Evolutionary conservation across 2,113 vertebrate genomes (phyloP).

Genomic region (Astur gentilis): DNA sequence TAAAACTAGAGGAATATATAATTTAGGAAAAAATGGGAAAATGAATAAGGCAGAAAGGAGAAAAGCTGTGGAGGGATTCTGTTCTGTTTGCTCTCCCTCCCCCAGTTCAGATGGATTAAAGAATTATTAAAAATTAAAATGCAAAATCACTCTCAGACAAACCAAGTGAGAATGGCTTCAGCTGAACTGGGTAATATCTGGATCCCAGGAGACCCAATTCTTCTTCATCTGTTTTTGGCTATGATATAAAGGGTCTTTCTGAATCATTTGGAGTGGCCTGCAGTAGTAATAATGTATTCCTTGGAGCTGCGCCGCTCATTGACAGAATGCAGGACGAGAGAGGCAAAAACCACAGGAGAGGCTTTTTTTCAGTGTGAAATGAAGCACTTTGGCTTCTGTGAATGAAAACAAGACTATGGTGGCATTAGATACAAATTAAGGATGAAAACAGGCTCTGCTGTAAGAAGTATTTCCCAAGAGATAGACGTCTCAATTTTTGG

Average conservation of each 20-base stretch:
- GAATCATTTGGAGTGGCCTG: constrained; percentile 14
- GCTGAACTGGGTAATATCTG: constrained; percentile 9
- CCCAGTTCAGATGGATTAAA: constrained; percentile 23
- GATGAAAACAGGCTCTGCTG: neutral
- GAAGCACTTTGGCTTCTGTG: neutral
- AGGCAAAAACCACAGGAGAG: constrained; percentile 1
- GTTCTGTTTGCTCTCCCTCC: constrained; percentile 4
- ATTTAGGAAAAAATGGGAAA: neutral
- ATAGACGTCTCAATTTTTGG: neutral
- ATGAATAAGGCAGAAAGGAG: neutral
- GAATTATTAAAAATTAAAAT: constrained; percentile 61
- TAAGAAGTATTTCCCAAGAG: neutral
- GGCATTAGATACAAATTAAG: neutral
- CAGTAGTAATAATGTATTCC: constrained; percentile 4
- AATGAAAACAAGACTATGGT: neutral
- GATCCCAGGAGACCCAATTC: neutral
- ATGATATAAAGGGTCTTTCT: neutral
- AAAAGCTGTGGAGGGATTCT: neutral
- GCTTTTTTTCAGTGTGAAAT: neutral
- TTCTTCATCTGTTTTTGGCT: constrained; percentile 9
- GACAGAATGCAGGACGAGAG: neutral
- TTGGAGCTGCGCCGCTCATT: neutral
- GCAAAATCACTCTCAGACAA: constrained; percentile 18
- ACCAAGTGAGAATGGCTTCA: constrained; percentile 5
- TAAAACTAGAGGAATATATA: neutral